Conservation (phyloP, 2,113 vertebrate genomes). For the Tragelaphus buxtoni region DNA sequence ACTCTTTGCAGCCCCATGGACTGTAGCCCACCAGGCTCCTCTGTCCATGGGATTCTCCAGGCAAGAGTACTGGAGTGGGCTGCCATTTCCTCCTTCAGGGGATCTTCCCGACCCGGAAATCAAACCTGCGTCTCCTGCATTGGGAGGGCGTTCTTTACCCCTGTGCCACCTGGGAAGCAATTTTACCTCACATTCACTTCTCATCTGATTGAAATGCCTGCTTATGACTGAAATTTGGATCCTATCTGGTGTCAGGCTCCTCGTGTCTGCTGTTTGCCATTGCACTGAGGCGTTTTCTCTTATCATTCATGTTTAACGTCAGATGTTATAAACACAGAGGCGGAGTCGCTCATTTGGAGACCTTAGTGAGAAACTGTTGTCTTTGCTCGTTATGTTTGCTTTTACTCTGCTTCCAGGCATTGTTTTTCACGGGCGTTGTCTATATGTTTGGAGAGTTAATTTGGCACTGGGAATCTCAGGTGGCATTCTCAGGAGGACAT, state of each 20-base stretch:
- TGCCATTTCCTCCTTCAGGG: neutral
- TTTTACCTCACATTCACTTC: neutral
- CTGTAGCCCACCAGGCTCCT: neutral
- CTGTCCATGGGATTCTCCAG: neutral
- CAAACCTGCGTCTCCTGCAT: neutral
- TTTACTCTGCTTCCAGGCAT: neutral
- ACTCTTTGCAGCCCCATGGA: neutral
- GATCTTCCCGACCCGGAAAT: neutral
- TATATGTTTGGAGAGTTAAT: neutral
- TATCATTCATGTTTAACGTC: neutral
- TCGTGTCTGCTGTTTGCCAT: fast-evolving
- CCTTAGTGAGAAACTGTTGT: neutral
- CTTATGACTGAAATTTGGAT: neutral
- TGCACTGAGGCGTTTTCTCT: neutral
- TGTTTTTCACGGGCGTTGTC: neutral
- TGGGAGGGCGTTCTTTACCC: neutral
- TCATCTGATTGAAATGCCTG: neutral
- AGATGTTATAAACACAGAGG: too few species aligned
- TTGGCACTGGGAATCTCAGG: neutral
- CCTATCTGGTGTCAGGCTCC: neutral
- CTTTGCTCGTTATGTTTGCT: neutral
- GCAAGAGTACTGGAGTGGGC: neutral
- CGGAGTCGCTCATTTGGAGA: neutral
- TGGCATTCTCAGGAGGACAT: neutral
- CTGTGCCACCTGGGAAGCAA: neutral